These are phyloP conservation scores for Phoxinus dragarum DNA, from an alignment of 2,797 vertebrate genomes.

Conservation along the genomic window DNA sequence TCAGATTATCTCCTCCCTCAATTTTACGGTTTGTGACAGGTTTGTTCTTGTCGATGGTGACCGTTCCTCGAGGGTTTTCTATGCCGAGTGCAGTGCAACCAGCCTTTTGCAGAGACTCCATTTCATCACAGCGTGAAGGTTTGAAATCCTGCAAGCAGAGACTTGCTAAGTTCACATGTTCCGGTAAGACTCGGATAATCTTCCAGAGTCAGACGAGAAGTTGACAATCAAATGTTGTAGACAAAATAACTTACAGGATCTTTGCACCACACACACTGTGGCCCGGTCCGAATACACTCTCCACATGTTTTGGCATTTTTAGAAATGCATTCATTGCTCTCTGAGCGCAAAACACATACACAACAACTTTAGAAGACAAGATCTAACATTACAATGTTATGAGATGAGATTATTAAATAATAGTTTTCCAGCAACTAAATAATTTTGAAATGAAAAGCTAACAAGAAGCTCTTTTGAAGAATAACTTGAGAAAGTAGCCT, in stretches of 20 bases:
- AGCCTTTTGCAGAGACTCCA: conserved; percentile 85
- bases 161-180: conserved; percentile 20
- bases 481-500: background rate
- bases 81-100: conserved; percentile 75
- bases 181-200: background rate
- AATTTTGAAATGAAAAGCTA: background rate
- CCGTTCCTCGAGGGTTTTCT: conserved; percentile 87
- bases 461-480: background rate
- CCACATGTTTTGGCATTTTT: conserved; percentile 94
- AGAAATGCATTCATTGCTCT: conserved; percentile 89
- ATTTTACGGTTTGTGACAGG: conserved; percentile 87
- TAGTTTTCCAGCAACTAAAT: background rate
- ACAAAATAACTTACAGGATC: conserved; percentile 81
- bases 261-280: conserved; percentile 94
- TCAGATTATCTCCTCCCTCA: conserved; percentile 79
- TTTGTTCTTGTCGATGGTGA: conserved; percentile 74
- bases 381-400: background rate
- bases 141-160: conserved; percentile 82
- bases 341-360: conserved; percentile 67
- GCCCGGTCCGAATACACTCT: conserved; percentile 92
- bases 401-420: background rate
- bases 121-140: conserved; percentile 90
- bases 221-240: background rate
- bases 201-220: background rate
- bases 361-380: conserved; percentile 5